phyloP scores from a whole-genome alignment of 2,888 invertebrate genomes.

The Euphydryas editha region DNA sequence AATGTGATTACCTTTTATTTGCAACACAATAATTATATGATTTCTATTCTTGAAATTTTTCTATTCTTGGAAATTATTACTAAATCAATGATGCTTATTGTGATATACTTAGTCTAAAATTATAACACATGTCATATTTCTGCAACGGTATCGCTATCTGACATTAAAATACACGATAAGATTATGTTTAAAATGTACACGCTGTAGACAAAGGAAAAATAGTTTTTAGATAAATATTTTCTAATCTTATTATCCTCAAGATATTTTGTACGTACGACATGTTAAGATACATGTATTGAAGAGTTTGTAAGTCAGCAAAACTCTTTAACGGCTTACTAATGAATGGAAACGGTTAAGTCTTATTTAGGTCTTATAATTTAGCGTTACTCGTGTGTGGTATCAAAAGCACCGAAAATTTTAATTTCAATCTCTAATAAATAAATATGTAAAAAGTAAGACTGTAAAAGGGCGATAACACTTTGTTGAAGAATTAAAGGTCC shows the following conservation, averaged over 20 bases:
- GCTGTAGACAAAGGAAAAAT: background rate
- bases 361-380: no score
- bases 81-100: background rate
- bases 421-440: no score
- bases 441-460: no score
- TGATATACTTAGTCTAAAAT: slow-evolving; percentile 1
- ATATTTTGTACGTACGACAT: background rate
- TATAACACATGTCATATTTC: slow-evolving; percentile 8
- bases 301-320: no score
- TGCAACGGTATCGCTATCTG: slow-evolving; percentile 15
- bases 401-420: no score
- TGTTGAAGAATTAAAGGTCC: no score
- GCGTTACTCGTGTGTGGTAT: no score
- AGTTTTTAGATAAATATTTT: background rate
- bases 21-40: background rate
- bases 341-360: no score
- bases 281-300: background rate
- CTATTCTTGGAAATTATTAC: background rate
- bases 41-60: background rate
- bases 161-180: slow-evolving; percentile 22
- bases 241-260: background rate
- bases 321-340: no score
- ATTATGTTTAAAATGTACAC: slow-evolving; percentile 9
- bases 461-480: no score
- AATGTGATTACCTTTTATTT: background rate